Base-by-base conservation (phyloP, 2,888 invertebrate species). In the Leucophora obtusa region DNA sequence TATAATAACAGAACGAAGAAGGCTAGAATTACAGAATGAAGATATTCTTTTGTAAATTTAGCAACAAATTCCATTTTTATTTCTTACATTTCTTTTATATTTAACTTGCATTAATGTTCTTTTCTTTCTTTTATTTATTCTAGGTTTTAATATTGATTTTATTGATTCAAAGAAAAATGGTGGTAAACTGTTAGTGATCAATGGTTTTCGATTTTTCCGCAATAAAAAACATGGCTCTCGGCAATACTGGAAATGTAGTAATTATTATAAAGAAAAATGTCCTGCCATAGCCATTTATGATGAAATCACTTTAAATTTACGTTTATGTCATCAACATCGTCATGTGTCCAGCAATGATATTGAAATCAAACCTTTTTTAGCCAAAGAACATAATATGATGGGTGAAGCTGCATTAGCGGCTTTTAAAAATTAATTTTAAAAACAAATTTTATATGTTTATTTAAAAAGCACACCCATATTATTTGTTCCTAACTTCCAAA, bases 241-340 rank as follows among this genome's bases (percentile, higher is more conserved):
- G 43, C 91, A 91, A 82, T 91, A 91, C 77, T 90, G 91, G 91
- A 91, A 91, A 80, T 91, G 91, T 78, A 90, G 90, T 60, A 89
- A 90, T 73, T 91, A 91, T 73, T 91, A 91, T 66, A 91, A 91
- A 79, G 89, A 89, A 47, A 90, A 90, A 59, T 91, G 91, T 82
- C 91, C 91, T 8, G 89, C 91, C 11, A 90, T 91, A 62, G 90
- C 90, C 0, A 89, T 91, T 38, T 89, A 90, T 54, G 90, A 91
- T 85, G 90, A 91, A 66, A 86, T 86, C 9, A 88, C 89, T 7
- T 83, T 88, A 7, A 89, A 89, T 73, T 81, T 90, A 69, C 85
- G 89, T 10, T 83, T 90, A 11, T 90, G 90, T 50, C 90, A 91
- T 82, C 89, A 89, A 80, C 91, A 91, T 82, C 87, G 87, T 82